A percentile compares a stretch with the other conserved stretches of the same genome.
Evolutionary conservation across 2,797 vertebrate species (phyloP).

Genomic region (Platyrinchus mystaceus): DNA sequence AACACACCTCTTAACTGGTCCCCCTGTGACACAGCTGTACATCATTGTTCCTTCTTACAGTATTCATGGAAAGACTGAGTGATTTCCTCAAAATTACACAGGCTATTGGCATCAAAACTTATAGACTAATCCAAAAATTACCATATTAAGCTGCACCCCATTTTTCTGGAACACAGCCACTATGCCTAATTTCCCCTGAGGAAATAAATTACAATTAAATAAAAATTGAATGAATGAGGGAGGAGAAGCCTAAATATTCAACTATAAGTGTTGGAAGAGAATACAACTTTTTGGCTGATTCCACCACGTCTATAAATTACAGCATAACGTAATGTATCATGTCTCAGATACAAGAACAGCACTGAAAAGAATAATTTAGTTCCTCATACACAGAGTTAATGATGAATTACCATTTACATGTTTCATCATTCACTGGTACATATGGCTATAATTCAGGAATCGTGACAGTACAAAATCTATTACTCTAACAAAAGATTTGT

Average conservation of each 20-base stretch:
- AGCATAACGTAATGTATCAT: slow-evolving; percentile 43
- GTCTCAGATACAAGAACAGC: slow-evolving; percentile 52
- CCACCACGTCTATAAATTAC: slow-evolving; percentile 48
- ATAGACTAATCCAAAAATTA: slow-evolving; percentile 18
- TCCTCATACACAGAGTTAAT: slow-evolving; percentile 61
- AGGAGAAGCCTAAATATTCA: slow-evolving; percentile 51
- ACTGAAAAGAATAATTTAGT: slow-evolving; percentile 60
- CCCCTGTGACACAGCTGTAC: neutral
- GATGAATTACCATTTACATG: slow-evolving; percentile 66
- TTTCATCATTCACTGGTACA: slow-evolving; percentile 63
- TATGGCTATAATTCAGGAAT: slow-evolving; percentile 63
- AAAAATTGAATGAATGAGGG: slow-evolving; percentile 47
- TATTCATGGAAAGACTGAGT: neutral
- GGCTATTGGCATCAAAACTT: slow-evolving; percentile 14
- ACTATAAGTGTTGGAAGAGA: slow-evolving; percentile 33
- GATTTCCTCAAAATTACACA: slow-evolving; percentile 10
- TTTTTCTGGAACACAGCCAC: slow-evolving; percentile 54
- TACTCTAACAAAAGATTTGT: slow-evolving; percentile 66
- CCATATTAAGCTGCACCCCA: slow-evolving; percentile 32
- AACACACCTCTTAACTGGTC: neutral
- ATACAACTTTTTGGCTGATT: slow-evolving; percentile 53
- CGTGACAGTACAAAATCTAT: slow-evolving; percentile 60
- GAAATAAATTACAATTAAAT: slow-evolving; percentile 60
- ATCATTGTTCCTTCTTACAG: neutral
- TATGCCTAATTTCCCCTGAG: neutral